Percentiles rank a stretch among this genome's conserved stretches.
Conservation (phyloP, 2,113 vertebrate genomes). For the Pandion haliaetus region DNA sequence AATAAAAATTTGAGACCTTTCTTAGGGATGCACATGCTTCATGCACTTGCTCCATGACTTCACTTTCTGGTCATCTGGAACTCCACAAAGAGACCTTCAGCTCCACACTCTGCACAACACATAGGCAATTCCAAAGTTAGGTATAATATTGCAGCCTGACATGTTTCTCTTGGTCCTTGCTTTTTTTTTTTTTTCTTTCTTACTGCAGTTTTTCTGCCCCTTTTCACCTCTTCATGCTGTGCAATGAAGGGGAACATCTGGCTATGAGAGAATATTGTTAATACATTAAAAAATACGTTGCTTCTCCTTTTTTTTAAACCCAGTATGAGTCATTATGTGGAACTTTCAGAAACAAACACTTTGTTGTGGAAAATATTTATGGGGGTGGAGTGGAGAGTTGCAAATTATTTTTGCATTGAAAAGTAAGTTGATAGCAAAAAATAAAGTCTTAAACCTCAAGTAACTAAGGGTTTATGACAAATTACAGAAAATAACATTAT, state of each 20-base stretch:
- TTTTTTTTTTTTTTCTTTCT: background rate
- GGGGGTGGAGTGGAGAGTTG: background rate
- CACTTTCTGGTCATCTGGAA: background rate
- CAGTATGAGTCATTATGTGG: slow-evolving; percentile 44
- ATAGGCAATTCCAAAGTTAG: background rate
- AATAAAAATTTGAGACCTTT: background rate
- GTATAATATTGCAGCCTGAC: background rate
- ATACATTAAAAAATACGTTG: background rate
- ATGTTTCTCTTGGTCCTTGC: background rate
- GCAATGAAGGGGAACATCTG: slow-evolving; percentile 31
- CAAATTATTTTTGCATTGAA: background rate
- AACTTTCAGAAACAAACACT: slow-evolving; percentile 31
- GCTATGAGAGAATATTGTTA: background rate
- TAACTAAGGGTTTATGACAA: background rate
- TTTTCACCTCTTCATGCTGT: background rate
- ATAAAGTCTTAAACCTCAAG: background rate
- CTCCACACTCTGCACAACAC: background rate
- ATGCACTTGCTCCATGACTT: background rate
- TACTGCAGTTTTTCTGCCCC: background rate
- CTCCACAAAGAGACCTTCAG: background rate
- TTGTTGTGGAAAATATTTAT: slow-evolving; percentile 16
- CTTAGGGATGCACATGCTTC: background rate
- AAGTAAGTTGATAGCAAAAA: background rate
- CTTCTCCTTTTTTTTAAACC: slow-evolving; percentile 20
- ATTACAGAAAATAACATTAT: background rate